Percentiles rank a stretch among this genome's conserved stretches.
Conservation (phyloP, 64 coral and sea anemone genomes). For the Acropora tenuis region DNA sequence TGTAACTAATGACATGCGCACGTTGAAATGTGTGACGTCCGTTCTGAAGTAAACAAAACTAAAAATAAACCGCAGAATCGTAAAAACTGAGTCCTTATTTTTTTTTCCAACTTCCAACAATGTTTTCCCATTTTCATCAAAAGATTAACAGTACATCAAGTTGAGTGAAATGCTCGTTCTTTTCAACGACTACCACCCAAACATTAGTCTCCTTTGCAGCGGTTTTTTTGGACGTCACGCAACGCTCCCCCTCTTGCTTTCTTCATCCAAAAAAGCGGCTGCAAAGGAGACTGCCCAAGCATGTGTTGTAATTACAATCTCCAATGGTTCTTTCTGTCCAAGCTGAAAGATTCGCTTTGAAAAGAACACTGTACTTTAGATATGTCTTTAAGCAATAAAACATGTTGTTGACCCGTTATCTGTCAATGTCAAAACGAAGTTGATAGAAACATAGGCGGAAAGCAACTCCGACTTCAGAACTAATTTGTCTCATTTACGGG, state of each 20-base stretch:
- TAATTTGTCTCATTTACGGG: background rate
- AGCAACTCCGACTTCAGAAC: background rate
- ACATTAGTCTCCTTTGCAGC: too few relatives aligned
- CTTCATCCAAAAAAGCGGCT: too few relatives aligned
- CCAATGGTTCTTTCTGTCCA: background rate
- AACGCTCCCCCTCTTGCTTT: too few relatives aligned
- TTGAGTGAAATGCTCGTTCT: background rate
- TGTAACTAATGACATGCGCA: background rate
- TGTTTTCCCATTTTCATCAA: slow-evolving; percentile 4
- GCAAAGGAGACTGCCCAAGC: too few relatives aligned
- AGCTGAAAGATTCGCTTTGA: too few relatives aligned
- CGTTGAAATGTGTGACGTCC: background rate
- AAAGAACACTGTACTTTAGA: too few relatives aligned
- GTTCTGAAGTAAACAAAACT: slow-evolving; percentile 3
- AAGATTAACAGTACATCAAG: background rate
- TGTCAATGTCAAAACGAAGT: background rate
- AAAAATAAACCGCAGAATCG: background rate
- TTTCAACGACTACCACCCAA: background rate
- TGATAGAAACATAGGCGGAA: background rate
- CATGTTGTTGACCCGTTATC: background rate
- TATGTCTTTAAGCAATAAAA: background rate
- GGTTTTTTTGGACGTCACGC: too few relatives aligned
- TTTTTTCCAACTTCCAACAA: background rate
- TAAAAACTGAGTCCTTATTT: background rate
- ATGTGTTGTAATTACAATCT: background rate